A percentile compares a stretch with the other conserved stretches of the same genome.
Conservation (phyloP, 2,888 invertebrate genomes). For the Thymelicus lineola region DNA sequence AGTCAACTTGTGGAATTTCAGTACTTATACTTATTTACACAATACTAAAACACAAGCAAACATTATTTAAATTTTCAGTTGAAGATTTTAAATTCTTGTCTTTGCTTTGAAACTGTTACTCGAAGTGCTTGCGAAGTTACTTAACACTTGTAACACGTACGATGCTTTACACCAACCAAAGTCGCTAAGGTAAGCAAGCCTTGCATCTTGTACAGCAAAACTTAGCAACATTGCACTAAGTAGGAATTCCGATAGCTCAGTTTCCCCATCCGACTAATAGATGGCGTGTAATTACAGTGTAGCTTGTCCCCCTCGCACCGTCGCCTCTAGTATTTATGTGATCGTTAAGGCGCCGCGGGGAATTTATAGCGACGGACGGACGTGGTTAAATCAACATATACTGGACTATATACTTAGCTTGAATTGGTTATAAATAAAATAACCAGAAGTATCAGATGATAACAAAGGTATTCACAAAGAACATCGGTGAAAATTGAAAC, state of each 20-base stretch:
- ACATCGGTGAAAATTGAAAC: too few species aligned
- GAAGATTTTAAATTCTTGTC: neutral
- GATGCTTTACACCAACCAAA: neutral
- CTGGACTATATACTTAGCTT: neutral
- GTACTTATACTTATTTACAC: too few species aligned
- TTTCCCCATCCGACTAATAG: constrained; percentile 58
- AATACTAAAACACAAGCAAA: too few species aligned
- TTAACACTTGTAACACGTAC: neutral
- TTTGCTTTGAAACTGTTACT: neutral
- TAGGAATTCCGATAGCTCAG: constrained; percentile 37
- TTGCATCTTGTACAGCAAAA: neutral
- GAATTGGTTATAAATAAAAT: neutral
- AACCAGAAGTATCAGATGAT: neutral
- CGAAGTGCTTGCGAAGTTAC: neutral
- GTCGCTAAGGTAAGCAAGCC: neutral
- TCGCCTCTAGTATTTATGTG: constrained; percentile 33
- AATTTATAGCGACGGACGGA: constrained; percentile 31
- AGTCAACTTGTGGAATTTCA: too few species aligned
- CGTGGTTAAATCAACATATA: constrained; percentile 32
- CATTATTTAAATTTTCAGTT: too few species aligned
- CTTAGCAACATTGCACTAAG: constrained; percentile 24
- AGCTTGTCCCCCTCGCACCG: constrained; percentile 52
- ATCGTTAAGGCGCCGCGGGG: constrained; percentile 32
- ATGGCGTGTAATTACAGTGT: constrained; percentile 70
- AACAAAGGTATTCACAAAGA: too few species aligned